phyloP scores from a whole-genome alignment of 1,140 invertebrate genomes.

The Panagrolaimus sp. region DNA sequence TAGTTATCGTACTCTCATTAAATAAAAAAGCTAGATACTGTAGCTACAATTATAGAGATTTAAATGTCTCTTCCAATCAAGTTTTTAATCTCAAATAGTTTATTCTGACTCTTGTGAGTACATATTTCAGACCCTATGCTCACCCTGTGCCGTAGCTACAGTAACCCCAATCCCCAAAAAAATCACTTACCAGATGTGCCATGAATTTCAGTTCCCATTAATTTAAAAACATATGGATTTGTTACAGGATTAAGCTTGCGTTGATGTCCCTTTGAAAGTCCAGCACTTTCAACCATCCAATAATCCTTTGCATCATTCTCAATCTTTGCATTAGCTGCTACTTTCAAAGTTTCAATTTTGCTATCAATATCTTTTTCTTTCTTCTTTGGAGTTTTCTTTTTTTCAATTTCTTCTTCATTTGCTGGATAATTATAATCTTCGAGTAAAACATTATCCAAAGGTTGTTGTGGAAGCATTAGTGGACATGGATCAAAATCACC shows the following conservation, averaged over 20 bases:
- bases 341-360: too few species aligned
- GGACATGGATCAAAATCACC: constrained; percentile 30
- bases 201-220: constrained; percentile 30
- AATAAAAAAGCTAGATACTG: too few species aligned
- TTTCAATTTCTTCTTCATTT: not conserved
- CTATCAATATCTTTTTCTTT: too few species aligned
- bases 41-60: too few species aligned
- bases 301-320: not conserved
- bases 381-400: too few species aligned
- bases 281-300: not conserved
- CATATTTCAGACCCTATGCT: too few species aligned
- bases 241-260: constrained; percentile 27
- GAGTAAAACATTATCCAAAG: constrained; percentile 16
- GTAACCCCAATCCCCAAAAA: too few species aligned
- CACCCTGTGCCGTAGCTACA: too few species aligned
- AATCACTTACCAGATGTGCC: constrained; percentile 34
- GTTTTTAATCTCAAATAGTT: too few species aligned
- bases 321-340: not conserved
- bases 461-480: constrained; percentile 36
- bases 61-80: too few species aligned
- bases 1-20: too few species aligned
- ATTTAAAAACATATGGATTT: constrained; percentile 36
- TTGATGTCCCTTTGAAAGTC: not conserved
- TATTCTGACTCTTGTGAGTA: too few species aligned
- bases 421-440: not conserved